Percentiles rank a stretch among this genome's conserved stretches.
Conservation (phyloP, 1,140 invertebrate genomes). For the Drosophila tani region DNA sequence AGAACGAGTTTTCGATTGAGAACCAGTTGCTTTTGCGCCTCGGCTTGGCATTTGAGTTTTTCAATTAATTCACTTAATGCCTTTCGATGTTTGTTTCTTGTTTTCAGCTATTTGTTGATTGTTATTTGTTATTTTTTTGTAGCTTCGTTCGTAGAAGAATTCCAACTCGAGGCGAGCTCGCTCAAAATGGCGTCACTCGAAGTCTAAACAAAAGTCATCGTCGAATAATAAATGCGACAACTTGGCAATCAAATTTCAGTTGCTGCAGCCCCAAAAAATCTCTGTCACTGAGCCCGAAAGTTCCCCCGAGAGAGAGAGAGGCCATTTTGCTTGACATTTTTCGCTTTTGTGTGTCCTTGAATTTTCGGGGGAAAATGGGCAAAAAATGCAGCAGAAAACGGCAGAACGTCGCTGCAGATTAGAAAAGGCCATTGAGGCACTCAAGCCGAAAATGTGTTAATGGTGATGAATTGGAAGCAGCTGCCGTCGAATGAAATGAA, state of each 20-base stretch:
- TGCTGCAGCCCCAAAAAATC: constrained; percentile 23
- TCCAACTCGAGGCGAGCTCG: constrained; percentile 5
- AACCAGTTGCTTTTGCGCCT: constrained; percentile 77
- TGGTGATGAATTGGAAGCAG: constrained; percentile 76
- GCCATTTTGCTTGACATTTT: constrained; percentile 45
- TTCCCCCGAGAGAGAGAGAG: not conserved
- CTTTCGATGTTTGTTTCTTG: constrained; percentile 30
- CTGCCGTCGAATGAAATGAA: constrained; percentile 54
- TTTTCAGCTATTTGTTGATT: constrained; percentile 24
- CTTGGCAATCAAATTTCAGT: constrained; percentile 53
- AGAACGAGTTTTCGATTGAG: constrained; percentile 62
- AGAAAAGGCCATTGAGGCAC: constrained; percentile 62
- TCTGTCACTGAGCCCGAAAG: not conserved
- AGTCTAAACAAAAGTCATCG: constrained; percentile 19
- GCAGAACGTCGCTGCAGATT: constrained; percentile 33
- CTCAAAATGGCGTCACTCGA: constrained; percentile 48
- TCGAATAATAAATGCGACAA: constrained; percentile 42
- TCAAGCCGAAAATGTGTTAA: constrained; percentile 81
- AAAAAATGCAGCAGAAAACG: constrained; percentile 12
- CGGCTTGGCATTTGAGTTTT: constrained; percentile 68
- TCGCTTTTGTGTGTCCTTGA: constrained; percentile 48
- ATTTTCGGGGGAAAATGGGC: not conserved
- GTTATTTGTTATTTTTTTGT: constrained; percentile 10
- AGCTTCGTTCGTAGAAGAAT: constrained; percentile 30
- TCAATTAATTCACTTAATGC: constrained; percentile 68